Evolutionary conservation across 1,140 invertebrate species (phyloP).

Genomic region (Pseudomyrmex pallidus): DNA sequence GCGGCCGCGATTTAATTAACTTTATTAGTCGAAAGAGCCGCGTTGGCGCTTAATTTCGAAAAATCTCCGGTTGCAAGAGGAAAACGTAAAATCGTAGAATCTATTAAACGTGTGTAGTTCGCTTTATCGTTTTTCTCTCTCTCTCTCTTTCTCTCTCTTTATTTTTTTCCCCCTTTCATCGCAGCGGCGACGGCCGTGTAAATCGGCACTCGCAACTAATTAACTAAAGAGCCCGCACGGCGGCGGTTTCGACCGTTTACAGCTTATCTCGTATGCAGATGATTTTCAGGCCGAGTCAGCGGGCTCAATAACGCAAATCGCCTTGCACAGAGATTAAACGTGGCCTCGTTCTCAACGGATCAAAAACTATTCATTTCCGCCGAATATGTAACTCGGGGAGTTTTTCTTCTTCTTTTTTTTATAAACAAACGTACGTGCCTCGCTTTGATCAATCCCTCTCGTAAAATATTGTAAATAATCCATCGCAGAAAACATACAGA

Average conservation of each 20-base stretch:
- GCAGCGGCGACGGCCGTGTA: not conserved
- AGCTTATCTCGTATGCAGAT: slow-evolving; percentile 62
- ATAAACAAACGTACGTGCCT: not conserved
- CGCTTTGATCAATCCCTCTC: too few relatives aligned
- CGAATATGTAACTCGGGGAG: slow-evolving; percentile 12
- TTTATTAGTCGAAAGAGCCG: slow-evolving; percentile 54
- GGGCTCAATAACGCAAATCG: slow-evolving; percentile 73
- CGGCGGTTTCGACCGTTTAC: slow-evolving; percentile 49
- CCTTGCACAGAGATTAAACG: slow-evolving; percentile 64
- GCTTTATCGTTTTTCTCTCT: slow-evolving; percentile 20
- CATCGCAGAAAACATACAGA: not conserved
- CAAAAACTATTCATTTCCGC: slow-evolving; percentile 64
- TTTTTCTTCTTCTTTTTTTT: not conserved
- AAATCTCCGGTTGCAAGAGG: slow-evolving; percentile 4
- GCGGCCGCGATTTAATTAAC: slow-evolving; percentile 44
- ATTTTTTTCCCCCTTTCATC: not conserved
- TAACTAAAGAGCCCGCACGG: slow-evolving; percentile 62
- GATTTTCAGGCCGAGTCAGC: slow-evolving; percentile 54
- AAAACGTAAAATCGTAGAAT: slow-evolving; percentile 13
- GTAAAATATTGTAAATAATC: not conserved
- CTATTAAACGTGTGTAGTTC: slow-evolving; percentile 35
- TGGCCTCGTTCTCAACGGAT: slow-evolving; percentile 59
- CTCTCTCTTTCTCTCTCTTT: too few relatives aligned
- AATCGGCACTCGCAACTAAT: slow-evolving; percentile 51
- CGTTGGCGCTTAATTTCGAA: slow-evolving; percentile 43